phyloP scores from a whole-genome alignment of 2,888 invertebrate genomes.

The Nemurella pictetii region DNA sequence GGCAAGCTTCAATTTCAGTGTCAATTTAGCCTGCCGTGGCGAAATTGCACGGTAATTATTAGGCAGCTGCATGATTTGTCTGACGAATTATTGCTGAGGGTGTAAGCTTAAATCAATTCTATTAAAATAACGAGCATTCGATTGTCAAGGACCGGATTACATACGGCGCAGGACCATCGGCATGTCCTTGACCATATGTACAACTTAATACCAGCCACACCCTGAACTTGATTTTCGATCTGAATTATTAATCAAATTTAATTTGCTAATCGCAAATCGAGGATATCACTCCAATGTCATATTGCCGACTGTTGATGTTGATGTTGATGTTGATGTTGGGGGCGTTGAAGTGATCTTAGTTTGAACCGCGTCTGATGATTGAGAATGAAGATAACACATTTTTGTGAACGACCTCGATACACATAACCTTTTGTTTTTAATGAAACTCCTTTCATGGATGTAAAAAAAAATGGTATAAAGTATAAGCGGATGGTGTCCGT shows the following conservation, averaged over 20 bases:
- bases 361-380: background rate
- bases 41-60: background rate
- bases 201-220: constrained; percentile 8
- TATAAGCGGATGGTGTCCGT: background rate
- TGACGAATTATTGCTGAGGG: background rate
- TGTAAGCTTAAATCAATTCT: background rate
- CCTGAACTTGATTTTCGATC: constrained; percentile 9
- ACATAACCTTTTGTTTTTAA: background rate
- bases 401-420: background rate
- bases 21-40: background rate
- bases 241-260: background rate
- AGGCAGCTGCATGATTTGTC: background rate
- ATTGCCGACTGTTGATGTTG: background rate
- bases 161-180: background rate
- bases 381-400: background rate
- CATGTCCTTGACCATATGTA: background rate
- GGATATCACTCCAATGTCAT: background rate
- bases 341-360: background rate
- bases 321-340: background rate
- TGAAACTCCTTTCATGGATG: background rate
- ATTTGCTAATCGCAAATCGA: background rate
- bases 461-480: background rate
- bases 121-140: background rate
- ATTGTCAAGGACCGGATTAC: constrained; percentile 10
- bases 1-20: background rate